These are phyloP conservation scores for Crax fasciolata DNA, from an alignment of 2,797 vertebrate species.

Conservation along the genomic window DNA sequence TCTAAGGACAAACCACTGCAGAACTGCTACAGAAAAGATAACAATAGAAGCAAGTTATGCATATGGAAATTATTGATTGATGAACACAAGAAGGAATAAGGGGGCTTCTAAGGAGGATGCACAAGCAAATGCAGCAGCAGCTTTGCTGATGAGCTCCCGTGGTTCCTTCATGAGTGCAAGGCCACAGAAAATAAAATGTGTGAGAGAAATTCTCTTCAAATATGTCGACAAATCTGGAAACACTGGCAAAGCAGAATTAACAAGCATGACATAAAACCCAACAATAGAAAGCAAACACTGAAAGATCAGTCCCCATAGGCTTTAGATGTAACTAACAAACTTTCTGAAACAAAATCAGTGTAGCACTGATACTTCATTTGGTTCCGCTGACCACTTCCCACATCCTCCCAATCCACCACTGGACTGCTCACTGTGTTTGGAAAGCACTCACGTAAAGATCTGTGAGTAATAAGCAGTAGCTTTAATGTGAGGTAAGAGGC, in stretches of 20 bases:
- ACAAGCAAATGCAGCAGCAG: not conserved
- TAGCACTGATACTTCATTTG: not conserved
- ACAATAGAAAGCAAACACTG: not conserved
- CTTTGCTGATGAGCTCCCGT: not conserved
- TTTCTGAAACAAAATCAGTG: not conserved
- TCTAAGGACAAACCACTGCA: not conserved
- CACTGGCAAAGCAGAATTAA: not conserved
- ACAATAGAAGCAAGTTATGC: not conserved
- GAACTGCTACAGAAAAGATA: not conserved
- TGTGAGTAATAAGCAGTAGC: not conserved
- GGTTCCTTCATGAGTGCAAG: not conserved
- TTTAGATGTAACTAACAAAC: not conserved
- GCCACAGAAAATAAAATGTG: not conserved
- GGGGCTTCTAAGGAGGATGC: not conserved
- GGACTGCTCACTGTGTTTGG: not conserved
- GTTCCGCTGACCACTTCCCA: not conserved
- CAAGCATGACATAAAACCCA: not conserved
- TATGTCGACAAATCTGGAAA: not conserved
- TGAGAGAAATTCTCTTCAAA: not conserved
- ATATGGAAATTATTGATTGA: not conserved
- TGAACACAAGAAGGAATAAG: not conserved
- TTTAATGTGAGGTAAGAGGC: conserved; percentile 16
- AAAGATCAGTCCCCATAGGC: not conserved
- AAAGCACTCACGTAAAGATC: conserved; percentile 17
- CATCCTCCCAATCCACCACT: conserved; percentile 19